These are phyloP conservation scores for Polylopha cassiicola DNA, from an alignment of 2,888 invertebrate species.

Conservation along the genomic window DNA sequence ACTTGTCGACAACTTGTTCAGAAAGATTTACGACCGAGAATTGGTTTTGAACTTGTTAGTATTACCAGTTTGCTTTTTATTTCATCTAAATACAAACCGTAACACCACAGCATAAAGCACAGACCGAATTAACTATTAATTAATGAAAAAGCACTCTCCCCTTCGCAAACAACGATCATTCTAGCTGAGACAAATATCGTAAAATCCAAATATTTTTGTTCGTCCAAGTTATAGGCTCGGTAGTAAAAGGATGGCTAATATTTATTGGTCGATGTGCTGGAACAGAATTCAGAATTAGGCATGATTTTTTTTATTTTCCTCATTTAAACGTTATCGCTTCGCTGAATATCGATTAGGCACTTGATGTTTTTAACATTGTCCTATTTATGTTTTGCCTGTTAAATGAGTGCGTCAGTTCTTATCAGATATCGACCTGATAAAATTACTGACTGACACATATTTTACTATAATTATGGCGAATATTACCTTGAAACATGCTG, in stretches of 20 bases:
- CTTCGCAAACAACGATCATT: constrained; percentile 15
- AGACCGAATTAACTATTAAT: no score
- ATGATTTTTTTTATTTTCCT: constrained; percentile 20
- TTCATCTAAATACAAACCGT: no score
- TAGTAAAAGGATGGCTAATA: constrained; percentile 18
- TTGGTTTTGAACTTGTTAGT: constrained; percentile 20
- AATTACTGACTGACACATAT: no score
- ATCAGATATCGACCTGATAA: no score
- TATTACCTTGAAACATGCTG: no score
- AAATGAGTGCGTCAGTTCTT: no score
- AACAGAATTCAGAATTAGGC: constrained; percentile 19
- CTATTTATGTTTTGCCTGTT: no score
- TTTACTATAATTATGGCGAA: no score
- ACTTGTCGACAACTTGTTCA: constrained; percentile 19
- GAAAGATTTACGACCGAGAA: constrained; percentile 17
- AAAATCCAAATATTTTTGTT: constrained; percentile 19
- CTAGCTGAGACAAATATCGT: constrained; percentile 19
- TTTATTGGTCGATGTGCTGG: constrained; percentile 14
- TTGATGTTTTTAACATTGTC: constrained; percentile 6
- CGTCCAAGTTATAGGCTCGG: constrained; percentile 8
- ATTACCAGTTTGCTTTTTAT: constrained; percentile 12
- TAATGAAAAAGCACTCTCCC: constrained; percentile 19
- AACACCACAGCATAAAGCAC: no score
- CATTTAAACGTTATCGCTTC: constrained; percentile 13
- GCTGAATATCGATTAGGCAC: constrained; percentile 11